phyloP scores from a whole-genome alignment of 2,797 vertebrate species.

The Sylvilagus floridanus region DNA sequence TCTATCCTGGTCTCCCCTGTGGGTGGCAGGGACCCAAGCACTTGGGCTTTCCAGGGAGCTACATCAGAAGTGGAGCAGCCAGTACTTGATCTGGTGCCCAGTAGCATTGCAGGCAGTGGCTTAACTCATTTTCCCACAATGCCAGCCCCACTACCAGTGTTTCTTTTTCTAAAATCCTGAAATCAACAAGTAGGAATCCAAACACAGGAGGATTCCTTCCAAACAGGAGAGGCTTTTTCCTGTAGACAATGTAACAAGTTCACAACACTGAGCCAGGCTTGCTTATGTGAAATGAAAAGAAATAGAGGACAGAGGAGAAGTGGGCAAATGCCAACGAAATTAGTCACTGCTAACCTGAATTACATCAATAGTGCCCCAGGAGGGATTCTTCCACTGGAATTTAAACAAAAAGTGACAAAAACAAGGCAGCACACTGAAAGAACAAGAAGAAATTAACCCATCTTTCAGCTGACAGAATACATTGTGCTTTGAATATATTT shows the following conservation, averaged over 20 bases:
- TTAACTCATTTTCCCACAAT: no score
- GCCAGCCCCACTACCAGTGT: no score
- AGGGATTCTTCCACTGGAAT: slow-evolving; percentile 36
- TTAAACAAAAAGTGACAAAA: slow-evolving; percentile 50
- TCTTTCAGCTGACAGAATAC: slow-evolving; percentile 27
- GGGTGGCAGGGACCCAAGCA: no score
- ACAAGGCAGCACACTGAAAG: neutral
- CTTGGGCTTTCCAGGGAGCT: no score
- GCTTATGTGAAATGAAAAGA: neutral
- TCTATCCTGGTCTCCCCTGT: no score
- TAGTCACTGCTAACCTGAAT: neutral
- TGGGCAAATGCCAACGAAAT: neutral
- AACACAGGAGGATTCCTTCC: neutral
- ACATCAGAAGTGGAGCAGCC: no score
- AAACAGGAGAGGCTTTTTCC: neutral
- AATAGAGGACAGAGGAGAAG: neutral
- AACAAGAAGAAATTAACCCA: slow-evolving; percentile 36
- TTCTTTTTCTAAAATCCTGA: neutral
- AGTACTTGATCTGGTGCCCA: no score
- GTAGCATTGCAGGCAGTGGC: no score
- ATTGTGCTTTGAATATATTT: slow-evolving; percentile 25
- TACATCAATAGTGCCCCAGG: neutral
- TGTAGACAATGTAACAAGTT: slow-evolving; percentile 6
- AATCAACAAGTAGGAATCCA: neutral
- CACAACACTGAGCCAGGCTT: neutral